Conservation (phyloP, 2,113 vertebrate species). For the Mus musculus region DNA sequence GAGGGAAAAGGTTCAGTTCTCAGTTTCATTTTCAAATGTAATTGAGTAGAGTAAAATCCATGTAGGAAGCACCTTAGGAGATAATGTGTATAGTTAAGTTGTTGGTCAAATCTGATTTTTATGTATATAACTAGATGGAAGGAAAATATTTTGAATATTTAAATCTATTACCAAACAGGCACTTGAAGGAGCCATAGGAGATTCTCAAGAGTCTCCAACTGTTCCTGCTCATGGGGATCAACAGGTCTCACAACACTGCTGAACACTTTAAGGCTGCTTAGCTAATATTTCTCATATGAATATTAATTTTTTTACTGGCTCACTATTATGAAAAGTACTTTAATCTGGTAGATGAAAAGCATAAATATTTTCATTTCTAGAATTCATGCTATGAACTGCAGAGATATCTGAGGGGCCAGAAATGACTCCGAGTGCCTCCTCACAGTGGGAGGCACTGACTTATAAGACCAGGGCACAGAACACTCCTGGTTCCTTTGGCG, state of each 20-base stretch:
- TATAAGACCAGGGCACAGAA: not conserved
- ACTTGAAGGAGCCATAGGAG: not conserved
- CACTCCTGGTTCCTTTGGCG: not conserved
- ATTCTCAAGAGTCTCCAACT: not conserved
- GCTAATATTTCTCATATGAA: not conserved
- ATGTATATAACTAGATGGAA: not conserved
- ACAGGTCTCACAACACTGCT: not conserved
- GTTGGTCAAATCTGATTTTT: not conserved
- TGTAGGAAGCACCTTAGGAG: conserved; percentile 19
- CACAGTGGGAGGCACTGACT: not conserved
- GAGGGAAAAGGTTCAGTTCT: not conserved
- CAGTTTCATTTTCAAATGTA: conserved; percentile 12
- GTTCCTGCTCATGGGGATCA: not conserved
- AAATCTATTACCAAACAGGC: not conserved
- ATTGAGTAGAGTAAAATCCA: conserved; percentile 37
- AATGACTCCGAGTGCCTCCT: not conserved
- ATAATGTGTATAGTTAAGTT: not conserved
- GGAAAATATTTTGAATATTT: conserved; percentile 12
- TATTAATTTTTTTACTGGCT: not conserved
- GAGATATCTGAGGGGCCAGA: not conserved
- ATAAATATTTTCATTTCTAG: not conserved
- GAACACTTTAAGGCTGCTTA: not conserved
- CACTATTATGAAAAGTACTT: not conserved
- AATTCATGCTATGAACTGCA: not conserved
- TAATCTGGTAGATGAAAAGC: not conserved